A percentile compares a stretch with the other conserved stretches of the same genome.
Evolutionary conservation across 2,113 vertebrate genomes (phyloP).

Genomic region (Cisticola juncidis): DNA sequence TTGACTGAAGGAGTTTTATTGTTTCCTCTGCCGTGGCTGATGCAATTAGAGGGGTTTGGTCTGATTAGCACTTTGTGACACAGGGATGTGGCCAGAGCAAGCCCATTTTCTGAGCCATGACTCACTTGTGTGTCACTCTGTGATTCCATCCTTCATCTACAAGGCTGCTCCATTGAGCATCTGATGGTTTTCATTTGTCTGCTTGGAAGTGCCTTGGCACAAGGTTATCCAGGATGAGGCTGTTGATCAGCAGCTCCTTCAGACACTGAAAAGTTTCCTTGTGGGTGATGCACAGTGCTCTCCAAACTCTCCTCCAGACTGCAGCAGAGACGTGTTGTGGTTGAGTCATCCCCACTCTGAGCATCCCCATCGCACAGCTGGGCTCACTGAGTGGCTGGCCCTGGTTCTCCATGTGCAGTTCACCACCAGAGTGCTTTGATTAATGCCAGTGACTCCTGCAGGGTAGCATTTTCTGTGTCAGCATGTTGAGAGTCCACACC

Average conservation of each 20-base stretch:
- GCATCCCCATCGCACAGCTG: background rate
- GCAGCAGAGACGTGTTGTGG: background rate
- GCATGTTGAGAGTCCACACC: background rate
- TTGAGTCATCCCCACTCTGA: background rate
- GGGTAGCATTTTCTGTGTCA: background rate
- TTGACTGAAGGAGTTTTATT: background rate
- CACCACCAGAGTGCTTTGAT: background rate
- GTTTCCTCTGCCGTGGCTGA: accelerated
- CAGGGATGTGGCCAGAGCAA: background rate
- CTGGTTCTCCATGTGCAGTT: background rate
- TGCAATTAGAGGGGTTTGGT: background rate
- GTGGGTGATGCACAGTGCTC: background rate
- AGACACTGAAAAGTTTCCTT: background rate
- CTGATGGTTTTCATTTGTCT: background rate
- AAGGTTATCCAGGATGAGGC: background rate
- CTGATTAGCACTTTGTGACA: background rate
- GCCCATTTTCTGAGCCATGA: background rate
- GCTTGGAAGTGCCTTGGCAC: background rate
- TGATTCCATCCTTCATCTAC: background rate
- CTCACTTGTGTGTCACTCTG: accelerated
- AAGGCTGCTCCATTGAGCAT: background rate
- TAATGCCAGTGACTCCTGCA: background rate
- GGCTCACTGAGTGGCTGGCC: background rate
- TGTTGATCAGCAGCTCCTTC: background rate
- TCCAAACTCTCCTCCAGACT: background rate